phyloP scores from a whole-genome alignment of 1,140 invertebrate species.

The Apis dorsata region DNA sequence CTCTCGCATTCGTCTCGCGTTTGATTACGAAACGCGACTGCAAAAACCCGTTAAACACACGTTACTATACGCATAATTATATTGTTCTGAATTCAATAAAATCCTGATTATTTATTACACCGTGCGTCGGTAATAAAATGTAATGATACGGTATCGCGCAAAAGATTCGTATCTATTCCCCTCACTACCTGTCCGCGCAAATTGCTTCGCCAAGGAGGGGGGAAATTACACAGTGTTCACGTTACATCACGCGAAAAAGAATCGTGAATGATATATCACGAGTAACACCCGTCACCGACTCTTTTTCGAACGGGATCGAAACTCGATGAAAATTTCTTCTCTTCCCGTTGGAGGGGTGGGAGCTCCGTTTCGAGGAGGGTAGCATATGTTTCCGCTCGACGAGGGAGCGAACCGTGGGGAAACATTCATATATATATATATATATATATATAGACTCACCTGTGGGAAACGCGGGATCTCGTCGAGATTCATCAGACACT shows the following conservation, averaged over 20 bases:
- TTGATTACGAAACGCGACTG: constrained; percentile 26
- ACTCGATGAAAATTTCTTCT: not conserved
- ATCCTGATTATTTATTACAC: constrained; percentile 37
- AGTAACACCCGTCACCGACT: not conserved
- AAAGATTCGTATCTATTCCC: constrained; percentile 38
- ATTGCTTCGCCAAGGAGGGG: constrained; percentile 28
- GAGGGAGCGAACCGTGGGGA: constrained; percentile 15
- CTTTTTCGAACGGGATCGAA: not conserved
- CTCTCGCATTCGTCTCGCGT: not conserved
- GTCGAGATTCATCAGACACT: not conserved
- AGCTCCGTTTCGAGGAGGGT: not conserved
- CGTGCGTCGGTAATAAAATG: constrained; percentile 33
- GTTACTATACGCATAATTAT: constrained; percentile 27
- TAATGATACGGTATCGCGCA: constrained; percentile 46
- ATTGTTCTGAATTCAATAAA: constrained; percentile 53
- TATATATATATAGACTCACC: constrained; percentile 30
- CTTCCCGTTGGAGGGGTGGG: not conserved
- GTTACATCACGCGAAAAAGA: not conserved
- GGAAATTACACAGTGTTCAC: constrained; percentile 23
- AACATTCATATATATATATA: not conserved
- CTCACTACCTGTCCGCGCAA: constrained; percentile 30
- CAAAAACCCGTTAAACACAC: constrained; percentile 39
- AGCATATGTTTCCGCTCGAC: constrained; percentile 40
- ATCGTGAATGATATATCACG: not conserved
- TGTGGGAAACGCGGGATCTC: constrained; percentile 46